Base-by-base conservation (phyloP, 1,140 invertebrate genomes). In the Pogonognathellus flavescens region DNA sequence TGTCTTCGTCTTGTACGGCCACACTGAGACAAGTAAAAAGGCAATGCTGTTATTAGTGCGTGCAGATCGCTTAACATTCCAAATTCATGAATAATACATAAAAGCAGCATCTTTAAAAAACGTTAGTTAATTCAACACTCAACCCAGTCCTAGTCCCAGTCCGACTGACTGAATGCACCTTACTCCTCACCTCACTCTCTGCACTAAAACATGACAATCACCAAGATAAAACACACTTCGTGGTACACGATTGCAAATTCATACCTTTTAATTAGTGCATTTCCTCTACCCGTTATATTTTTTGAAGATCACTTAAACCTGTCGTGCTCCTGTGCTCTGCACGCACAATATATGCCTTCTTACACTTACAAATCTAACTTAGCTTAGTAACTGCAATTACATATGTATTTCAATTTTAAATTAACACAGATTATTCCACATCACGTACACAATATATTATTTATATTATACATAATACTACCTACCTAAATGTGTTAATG, bases 241-340 rank as follows among this genome's bases (percentile, higher is more conserved):
- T 76, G 70, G 70, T 76, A 7, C 16, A 49, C 1, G 41, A 76
- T 76, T 76, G 70, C 70, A 76, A 49, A 76, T 31, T 76, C 70
- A 31, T 31, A 76, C 14, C 16, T n/a, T 31, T 76, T 76, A 76
- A 76, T 76, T 76, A 76, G 70, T 76, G n/a, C 70, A 76, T n/a
- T 66, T 66, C 11, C 22, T 20, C 11, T 66, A 41, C 62, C 62
- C 62, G 62, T 66, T 31, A 66, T 25, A 13, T 66, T 66, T 22
- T 76, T 16, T 76, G 41, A 76, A 14, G 49, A 31, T 76, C 41
- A 49, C 70, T 76, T 76, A 76, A 50, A 41, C 31, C 31, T 41
- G 31, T 41, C 6, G 31, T 41, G 31, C 31, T 41, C 6, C 31
- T 6, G 53, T 57, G 53, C 53, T 41, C 31, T 41, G 31, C 31